Percentiles rank a stretch among this genome's conserved stretches.
Evolutionary conservation across 2,888 invertebrate species (phyloP).

Genomic region (Thecocarcelia acutangulata): DNA sequence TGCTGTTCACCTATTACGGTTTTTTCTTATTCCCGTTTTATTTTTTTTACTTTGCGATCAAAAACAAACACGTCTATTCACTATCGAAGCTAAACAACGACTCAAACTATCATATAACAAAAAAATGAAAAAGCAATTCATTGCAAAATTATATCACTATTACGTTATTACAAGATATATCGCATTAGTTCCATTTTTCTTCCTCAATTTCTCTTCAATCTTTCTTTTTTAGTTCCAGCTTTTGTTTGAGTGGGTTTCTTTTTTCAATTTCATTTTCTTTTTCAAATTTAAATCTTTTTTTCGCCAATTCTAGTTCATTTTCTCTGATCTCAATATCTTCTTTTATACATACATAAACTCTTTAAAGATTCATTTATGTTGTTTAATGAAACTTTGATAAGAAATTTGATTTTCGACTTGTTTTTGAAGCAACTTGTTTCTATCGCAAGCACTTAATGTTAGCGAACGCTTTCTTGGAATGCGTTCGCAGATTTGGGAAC

Average conservation of each 20-base stretch:
- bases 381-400: not conserved
- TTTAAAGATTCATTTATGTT: constrained; percentile 10
- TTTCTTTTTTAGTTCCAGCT: not conserved
- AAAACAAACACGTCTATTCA: too few relatives aligned
- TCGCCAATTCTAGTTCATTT: constrained; percentile 19
- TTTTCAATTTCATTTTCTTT: constrained; percentile 32
- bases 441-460: not conserved
- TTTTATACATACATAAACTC: constrained; percentile 2
- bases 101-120: too few relatives aligned
- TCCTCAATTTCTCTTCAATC: not conserved
- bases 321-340: constrained; percentile 4
- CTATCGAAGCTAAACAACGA: too few relatives aligned
- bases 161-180: too few relatives aligned
- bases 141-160: too few relatives aligned
- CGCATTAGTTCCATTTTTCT: not conserved
- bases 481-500: too few relatives aligned
- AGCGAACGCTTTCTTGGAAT: too few relatives aligned
- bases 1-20: too few relatives aligned
- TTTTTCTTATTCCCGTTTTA: too few relatives aligned
- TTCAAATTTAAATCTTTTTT: constrained; percentile 27
- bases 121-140: too few relatives aligned
- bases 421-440: not conserved
- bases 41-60: too few relatives aligned
- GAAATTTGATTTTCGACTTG: not conserved
- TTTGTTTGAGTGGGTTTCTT: not conserved